Conservation (phyloP, 2,888 invertebrate genomes). For the Podabrus alpinus region DNA sequence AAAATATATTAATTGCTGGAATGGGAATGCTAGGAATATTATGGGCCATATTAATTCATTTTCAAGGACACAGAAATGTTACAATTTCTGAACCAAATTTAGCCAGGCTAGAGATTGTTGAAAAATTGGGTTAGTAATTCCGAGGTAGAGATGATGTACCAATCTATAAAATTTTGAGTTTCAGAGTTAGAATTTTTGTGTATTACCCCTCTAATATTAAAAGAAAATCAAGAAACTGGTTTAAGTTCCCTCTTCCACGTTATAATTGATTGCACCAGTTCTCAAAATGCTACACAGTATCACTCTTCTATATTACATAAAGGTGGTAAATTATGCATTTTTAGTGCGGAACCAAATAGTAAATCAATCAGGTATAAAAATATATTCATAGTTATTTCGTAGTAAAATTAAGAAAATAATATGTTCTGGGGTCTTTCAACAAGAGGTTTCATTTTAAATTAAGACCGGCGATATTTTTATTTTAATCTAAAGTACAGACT, state of each 20-base stretch:
- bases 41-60: conserved; percentile 68
- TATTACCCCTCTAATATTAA: conserved; percentile 60
- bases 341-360: conserved; percentile 66
- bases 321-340: conserved; percentile 70
- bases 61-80: conserved; percentile 70
- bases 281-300: conserved; percentile 68
- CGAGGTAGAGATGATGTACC: background rate
- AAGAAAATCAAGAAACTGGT: conserved; percentile 46
- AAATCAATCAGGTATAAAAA: background rate
- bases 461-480: no score
- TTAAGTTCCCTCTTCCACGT: conserved; percentile 62
- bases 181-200: conserved; percentile 6
- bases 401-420: no score
- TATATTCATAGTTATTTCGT: background rate
- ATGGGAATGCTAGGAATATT: conserved; percentile 76
- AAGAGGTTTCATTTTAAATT: no score
- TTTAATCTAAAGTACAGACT: no score
- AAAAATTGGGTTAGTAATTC: conserved; percentile 57
- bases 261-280: conserved; percentile 73
- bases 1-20: conserved; percentile 66
- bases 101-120: conserved; percentile 57
- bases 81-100: conserved; percentile 70
- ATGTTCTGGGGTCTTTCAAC: no score
- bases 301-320: conserved; percentile 60
- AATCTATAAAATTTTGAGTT: background rate